phyloP scores from a whole-genome alignment of 2,888 invertebrate species.

The Augochlorella aurata region DNA sequence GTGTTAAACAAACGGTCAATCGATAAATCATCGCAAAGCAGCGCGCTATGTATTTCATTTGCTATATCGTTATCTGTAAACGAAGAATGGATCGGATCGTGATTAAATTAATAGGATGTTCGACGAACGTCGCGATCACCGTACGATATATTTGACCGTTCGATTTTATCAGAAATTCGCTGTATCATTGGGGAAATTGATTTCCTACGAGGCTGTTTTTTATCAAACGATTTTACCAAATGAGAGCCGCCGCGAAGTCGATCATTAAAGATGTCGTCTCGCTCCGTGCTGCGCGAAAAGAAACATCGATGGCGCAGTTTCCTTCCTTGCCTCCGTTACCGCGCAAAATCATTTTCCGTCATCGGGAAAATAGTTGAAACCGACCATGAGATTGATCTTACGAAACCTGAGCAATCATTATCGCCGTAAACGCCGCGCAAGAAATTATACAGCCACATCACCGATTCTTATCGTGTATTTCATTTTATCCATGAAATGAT shows the following conservation, averaged over 20 bases:
- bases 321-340: constrained; percentile 39
- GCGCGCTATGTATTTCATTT: not conserved
- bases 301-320: constrained; percentile 49
- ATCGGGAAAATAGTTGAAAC: not conserved
- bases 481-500: constrained; percentile 38
- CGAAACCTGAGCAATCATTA: constrained; percentile 7
- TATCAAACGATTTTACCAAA: constrained; percentile 37
- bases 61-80: constrained; percentile 17
- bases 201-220: not conserved
- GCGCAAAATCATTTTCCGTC: not conserved
- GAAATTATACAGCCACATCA: constrained; percentile 46
- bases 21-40: constrained; percentile 16
- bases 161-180: not conserved
- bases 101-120: not conserved
- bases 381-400: not conserved
- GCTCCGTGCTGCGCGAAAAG: not conserved
- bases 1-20: constrained; percentile 11
- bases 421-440: not conserved
- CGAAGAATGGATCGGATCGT: not conserved
- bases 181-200: not conserved
- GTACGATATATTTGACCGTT: not conserved
- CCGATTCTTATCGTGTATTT: constrained; percentile 63
- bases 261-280: constrained; percentile 49
- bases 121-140: not conserved
- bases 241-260: constrained; percentile 1